phyloP scores from a whole-genome alignment of 2,888 invertebrate genomes.

The Heteromyza rotundicornis region DNA sequence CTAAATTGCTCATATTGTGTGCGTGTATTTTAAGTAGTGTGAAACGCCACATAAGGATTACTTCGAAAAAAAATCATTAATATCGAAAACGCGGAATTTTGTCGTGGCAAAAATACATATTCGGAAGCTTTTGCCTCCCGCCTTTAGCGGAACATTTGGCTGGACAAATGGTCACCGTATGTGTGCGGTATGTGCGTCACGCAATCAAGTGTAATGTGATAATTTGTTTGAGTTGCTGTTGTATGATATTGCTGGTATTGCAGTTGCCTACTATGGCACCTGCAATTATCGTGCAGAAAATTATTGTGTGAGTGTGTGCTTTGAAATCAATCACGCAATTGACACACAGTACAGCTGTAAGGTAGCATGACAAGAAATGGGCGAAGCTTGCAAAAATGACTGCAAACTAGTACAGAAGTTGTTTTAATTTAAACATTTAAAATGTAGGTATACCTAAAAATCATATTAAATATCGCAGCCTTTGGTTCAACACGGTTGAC shows the following conservation, averaged over 20 bases:
- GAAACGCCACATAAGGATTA: too few species aligned
- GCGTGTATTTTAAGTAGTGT: too few species aligned
- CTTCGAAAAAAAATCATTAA: too few species aligned
- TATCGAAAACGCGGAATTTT: constrained; percentile 29
- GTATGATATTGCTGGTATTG: constrained; percentile 1
- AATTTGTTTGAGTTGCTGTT: constrained; percentile 51
- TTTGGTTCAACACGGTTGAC: too few species aligned
- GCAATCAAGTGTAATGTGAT: constrained; percentile 56
- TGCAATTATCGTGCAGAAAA: not conserved
- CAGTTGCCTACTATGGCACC: not conserved
- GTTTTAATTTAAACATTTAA: too few species aligned
- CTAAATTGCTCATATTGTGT: too few species aligned
- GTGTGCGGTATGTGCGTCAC: constrained; percentile 38
- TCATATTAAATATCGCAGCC: too few species aligned
- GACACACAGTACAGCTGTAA: constrained; percentile 24
- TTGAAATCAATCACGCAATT: not conserved
- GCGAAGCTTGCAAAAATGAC: too few species aligned
- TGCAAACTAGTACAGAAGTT: too few species aligned
- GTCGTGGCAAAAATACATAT: constrained; percentile 14
- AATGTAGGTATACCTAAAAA: too few species aligned
- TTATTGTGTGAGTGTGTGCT: not conserved
- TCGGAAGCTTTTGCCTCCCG: too few species aligned
- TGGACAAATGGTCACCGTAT: not conserved
- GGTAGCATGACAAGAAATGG: too few species aligned
- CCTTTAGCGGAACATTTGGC: not conserved